A percentile compares a stretch with the other conserved stretches of the same genome.
These are phyloP conservation scores for Brachyptera putata DNA, from an alignment of 2,888 invertebrate genomes.

Conservation along the genomic window DNA sequence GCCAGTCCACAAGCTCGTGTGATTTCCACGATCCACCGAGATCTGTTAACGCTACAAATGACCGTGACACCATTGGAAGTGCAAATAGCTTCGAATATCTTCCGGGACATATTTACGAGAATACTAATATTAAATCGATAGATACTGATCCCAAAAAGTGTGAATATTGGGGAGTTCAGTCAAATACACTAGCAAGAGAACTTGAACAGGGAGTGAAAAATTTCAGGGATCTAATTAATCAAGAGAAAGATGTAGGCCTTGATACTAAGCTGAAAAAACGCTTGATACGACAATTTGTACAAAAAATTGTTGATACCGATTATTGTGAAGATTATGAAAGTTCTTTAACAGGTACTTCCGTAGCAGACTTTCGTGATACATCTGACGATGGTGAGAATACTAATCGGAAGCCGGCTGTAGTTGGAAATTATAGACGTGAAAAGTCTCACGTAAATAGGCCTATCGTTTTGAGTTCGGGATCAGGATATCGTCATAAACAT, in stretches of 20 bases:
- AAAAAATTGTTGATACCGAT: conserved; percentile 55
- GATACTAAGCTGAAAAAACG: conserved; percentile 58
- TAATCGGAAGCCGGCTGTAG: no score
- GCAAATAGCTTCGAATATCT: conserved; percentile 67
- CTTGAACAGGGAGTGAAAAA: conserved; percentile 59
- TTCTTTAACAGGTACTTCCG: background rate
- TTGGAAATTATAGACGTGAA: no score
- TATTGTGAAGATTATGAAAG: conserved; percentile 51
- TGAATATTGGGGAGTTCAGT: background rate
- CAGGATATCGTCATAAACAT: no score
- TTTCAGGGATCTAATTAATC: conserved; percentile 54
- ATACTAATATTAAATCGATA: no score
- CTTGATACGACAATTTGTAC: conserved; percentile 60
- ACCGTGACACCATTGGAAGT: conserved; percentile 44
- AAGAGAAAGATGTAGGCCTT: conserved; percentile 31
- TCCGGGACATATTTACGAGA: conserved; percentile 55
- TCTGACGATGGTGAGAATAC: no score
- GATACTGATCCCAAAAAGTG: conserved; percentile 33
- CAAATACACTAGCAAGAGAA: conserved; percentile 50
- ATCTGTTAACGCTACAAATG: background rate
- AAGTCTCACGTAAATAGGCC: no score
- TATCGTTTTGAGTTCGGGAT: no score
- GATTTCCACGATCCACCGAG: background rate
- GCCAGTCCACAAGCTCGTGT: background rate
- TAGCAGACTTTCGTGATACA: background rate